Evolutionary conservation across 92 coral and sea anemone genomes (phyloP), one percentile per base, ranked within the genome.

Genomic region (Porites cylindrica): DNA sequence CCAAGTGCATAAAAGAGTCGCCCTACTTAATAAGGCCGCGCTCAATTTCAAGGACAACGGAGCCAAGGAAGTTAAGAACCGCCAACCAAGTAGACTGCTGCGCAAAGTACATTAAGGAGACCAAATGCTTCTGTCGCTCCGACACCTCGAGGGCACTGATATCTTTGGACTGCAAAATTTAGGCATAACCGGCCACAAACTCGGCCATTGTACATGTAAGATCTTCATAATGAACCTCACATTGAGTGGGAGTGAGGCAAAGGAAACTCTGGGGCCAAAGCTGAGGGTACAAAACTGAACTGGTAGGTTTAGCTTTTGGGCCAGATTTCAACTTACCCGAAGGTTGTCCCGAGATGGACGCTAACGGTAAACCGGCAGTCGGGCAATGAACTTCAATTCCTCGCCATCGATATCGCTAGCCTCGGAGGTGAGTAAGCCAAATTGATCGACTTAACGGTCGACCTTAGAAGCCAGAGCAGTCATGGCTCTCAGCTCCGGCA

Each of bases 191-290:
- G 23, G 66, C 67, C 6, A 54, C 80, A 50, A 76, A 76, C 80
- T 51, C 80, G 4, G 80, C 50, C 8, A 76, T 24, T 19, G 80
- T 76, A 26, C 29, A 26, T 26, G 29, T 26, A 8, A 76, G 32
- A 20, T 54, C 80, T 43, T 76, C 80, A 16, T 76, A 52, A 24
- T 76, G 52, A 47, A 76, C 66, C 80, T 76, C 66, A 43, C 65
- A 43, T 51, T 76, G 80, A 18, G 12, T 66, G 12, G 67, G 66
- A 9, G 80, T 68, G 66, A 76, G 66, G 56, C 80, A 76, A 54
- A 76, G 67, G 32, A 76, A 76, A 71, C 76, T 71, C 9, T 6
- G 76, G 26, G 76, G 76, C 76, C 76, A 71, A 13, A 12, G 20
- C 26, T 71, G 76, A 10, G 76, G 76, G 26, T 29, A 10, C 51